Base-by-base conservation (phyloP, 1,140 invertebrate genomes). In the Brachionus paranguensis region DNA sequence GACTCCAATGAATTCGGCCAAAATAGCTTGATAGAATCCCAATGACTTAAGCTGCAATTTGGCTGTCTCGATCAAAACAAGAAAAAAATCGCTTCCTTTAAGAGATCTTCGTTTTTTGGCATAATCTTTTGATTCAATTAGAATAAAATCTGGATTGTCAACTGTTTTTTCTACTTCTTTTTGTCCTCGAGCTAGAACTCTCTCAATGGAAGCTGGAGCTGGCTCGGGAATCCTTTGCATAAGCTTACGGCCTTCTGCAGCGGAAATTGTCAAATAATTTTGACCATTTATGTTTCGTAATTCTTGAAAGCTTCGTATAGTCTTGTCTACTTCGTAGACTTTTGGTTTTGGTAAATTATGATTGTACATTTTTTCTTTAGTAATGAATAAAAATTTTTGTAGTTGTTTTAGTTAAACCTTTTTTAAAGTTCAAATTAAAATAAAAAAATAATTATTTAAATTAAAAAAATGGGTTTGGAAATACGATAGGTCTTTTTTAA, bases 11-110 rank as follows among this genome's bases (percentile, higher is more conserved):
- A 83, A 55, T 41, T 83, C 81, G 33, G 60, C 60, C 29, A 72
- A n/a, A 27, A 83, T 33, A 17, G 81, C 64, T 72, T 83, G 64
- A 83, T 83, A 83, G 37, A 83, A 72, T 50, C 11, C 64, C 5
- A 68, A 11, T 10, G 81, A 81, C 12, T 81, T 81, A 4, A 68
- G 37, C 33, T 81, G 53, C 17, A 64, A 64, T 81, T 81, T 81
- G 27, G 43, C 47, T 29, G 72, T 76, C 27, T 76, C 72, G 27
- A 76, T 76, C 27, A 76, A 50, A 76, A 76, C 33, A 14, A 76
- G 47, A 17, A 76, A 76, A 76, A 76, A 76, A 50, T 76, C 72
- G 29, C 72, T 76, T 76, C 45, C 72, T 29, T 76, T 76, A 27
- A 76, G 20, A 11, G 72, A 76, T 29, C 72, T 76, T 47, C 72